Conservation (phyloP, 2,113 vertebrate genomes). For the Percopsis transmontana region DNA sequence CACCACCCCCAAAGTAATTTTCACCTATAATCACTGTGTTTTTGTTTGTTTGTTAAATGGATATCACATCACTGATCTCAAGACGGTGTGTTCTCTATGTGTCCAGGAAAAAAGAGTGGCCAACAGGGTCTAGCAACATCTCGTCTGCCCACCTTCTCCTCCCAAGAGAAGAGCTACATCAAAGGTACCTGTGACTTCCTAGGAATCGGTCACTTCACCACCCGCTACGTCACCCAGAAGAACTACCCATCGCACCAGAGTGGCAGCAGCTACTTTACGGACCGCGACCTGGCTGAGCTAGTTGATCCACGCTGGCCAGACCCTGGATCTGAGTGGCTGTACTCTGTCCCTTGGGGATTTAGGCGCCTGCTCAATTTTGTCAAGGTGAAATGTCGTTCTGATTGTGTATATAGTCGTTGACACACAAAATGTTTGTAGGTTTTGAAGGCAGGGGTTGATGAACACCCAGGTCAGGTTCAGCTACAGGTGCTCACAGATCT, state of each 20-base stretch:
- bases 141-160: conserved; percentile 85
- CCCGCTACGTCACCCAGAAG: conserved; percentile 86
- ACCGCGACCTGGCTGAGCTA: conserved; percentile 85
- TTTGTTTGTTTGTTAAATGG: neutral
- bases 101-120: conserved; percentile 84
- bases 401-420: neutral
- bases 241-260: conserved; percentile 73
- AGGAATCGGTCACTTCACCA: conserved; percentile 91
- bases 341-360: conserved; percentile 91
- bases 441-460: no score
- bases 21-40: no score
- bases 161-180: conserved; percentile 89
- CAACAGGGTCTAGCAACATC: conserved; percentile 86
- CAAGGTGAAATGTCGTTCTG: conserved; percentile 79
- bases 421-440: neutral
- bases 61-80: neutral
- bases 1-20: no score
- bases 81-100: neutral
- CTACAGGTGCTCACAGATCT: no score
- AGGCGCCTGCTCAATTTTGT: conserved; percentile 91
- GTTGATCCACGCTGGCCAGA: conserved; percentile 90
- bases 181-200: conserved; percentile 92
- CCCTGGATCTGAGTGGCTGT: conserved; percentile 86
- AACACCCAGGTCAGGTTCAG: no score
- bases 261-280: conserved; percentile 82